Evolutionary conservation across 2,797 vertebrate genomes (phyloP).

Genomic region (Phalloptychus januarius): DNA sequence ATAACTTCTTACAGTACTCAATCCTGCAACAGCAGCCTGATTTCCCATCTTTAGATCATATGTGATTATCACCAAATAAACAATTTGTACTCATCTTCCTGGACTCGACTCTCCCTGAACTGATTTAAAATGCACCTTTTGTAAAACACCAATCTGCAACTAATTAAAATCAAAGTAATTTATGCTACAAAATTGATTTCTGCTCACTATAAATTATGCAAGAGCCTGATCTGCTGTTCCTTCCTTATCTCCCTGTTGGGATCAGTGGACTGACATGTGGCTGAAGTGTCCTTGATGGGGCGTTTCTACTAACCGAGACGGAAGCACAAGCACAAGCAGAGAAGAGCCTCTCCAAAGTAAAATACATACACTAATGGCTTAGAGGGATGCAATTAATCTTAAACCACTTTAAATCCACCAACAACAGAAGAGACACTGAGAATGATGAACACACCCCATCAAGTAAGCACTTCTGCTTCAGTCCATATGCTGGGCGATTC

Average conservation of each 20-base stretch:
- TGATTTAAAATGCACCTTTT: conserved; percentile 71
- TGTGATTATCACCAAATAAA: conserved; percentile 36
- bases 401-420: conserved; percentile 20
- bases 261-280: conserved; percentile 66
- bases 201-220: conserved; percentile 74
- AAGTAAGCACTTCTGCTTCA: not conserved
- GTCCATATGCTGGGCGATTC: not conserved
- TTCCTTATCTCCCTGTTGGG: conserved; percentile 61
- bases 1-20: conserved; percentile 5
- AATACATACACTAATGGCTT: conserved; percentile 21
- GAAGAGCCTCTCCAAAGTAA: conserved; percentile 21
- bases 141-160: conserved; percentile 69
- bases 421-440: not conserved
- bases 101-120: conserved; percentile 40
- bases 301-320: conserved; percentile 46
- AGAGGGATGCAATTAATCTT: conserved; percentile 29
- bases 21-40: conserved; percentile 15
- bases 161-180: conserved; percentile 77
- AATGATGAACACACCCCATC: conserved; percentile 1
- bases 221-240: conserved; percentile 39
- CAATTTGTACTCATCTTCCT: conserved; percentile 11
- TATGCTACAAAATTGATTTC: conserved; percentile 75
- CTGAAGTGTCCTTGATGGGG: conserved; percentile 71
- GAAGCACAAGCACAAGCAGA: not conserved
- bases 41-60: conserved; percentile 29